Evolutionary conservation across 2,888 invertebrate species (phyloP), one percentile per base, ranked within the genome.

Genomic region (Athalia circularis): DNA sequence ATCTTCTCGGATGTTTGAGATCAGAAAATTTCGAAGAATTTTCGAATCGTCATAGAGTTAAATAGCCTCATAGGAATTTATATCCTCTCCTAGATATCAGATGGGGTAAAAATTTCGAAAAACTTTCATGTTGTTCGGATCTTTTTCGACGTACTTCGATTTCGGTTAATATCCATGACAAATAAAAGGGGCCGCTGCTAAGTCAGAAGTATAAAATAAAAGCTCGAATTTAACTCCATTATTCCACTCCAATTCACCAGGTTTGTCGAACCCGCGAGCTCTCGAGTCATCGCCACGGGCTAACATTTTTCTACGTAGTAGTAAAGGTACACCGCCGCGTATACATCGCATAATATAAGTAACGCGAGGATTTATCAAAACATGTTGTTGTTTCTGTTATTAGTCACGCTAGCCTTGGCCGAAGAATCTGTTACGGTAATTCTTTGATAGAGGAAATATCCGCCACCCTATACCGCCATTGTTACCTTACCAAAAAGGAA

Each of bases 161-260:
- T 29, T 29, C 29, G 29, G 29, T 29, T 61, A 4, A 13, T 13
- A 13, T 52, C 8, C 3, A 54, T 54, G 29, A 45, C 11, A 43
- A 9, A 29, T 52, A n/a, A 3, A 3, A 65, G 67, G 13, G 50
- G 48, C n/a, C 7, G 4, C 7, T 54, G 4, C 6, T 4, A 54
- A 11, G 7, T 54, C 4, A 11, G 54, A 4, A 54, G n/a, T 54
- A 11, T 4, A 7, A n/a, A 7, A 4, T n/a, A n/a, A 54, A 54
- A 54, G 29, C 29, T n/a, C 11, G n/a, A 67, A 9, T 67, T 67
- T 50, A 9, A 50, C 48, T 29, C 29, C 15, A 68, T 68, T 68
- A 68, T 68, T 68, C 68, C 68, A 68, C 68, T 68, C 68, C 68
- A 68, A 68, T 68, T 68, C 68, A 68, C 68, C 52, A 68, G 68